A percentile compares a stretch with the other conserved stretches of the same genome.
Evolutionary conservation across 2,888 invertebrate genomes (phyloP).

Genomic region (Laspeyria flexula): DNA sequence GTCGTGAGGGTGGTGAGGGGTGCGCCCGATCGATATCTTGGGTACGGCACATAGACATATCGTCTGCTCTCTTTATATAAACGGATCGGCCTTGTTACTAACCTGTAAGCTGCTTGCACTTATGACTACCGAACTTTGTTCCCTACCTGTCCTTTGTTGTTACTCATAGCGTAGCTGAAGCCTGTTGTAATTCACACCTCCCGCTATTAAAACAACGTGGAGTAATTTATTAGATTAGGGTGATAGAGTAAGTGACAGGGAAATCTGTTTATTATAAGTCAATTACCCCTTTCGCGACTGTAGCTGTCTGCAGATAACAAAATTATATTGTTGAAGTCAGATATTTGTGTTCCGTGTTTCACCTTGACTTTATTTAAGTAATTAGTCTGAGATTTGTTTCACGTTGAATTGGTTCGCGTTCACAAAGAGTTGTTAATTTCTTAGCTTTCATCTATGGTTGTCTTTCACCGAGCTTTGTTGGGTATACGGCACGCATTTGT

Average conservation of each 20-base stretch:
- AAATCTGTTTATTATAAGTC: constrained; percentile 26
- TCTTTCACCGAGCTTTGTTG: neutral
- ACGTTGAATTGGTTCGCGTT: neutral
- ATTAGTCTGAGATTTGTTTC: neutral
- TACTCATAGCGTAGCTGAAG: neutral
- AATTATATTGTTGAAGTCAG: neutral
- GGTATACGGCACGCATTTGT: too few relatives aligned
- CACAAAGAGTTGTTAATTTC: neutral
- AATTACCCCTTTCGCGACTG: constrained; percentile 8
- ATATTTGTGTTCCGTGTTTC: neutral
- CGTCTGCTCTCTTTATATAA: constrained; percentile 53
- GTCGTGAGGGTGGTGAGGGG: constrained; percentile 31
- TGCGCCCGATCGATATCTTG: constrained; percentile 55
- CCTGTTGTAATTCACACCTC: neutral
- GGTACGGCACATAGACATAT: constrained; percentile 49
- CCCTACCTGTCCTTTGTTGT: neutral
- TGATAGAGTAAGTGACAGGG: constrained; percentile 20
- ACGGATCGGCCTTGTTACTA: constrained; percentile 45
- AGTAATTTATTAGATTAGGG: constrained; percentile 19
- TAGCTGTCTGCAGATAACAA: neutral
- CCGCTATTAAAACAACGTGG: neutral
- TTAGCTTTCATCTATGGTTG: neutral
- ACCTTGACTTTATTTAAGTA: neutral
- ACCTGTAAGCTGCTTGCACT: constrained; percentile 11
- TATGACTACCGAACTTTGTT: neutral